A percentile compares a stretch with the other conserved stretches of the same genome.
phyloP scores from a whole-genome alignment of 2,797 vertebrate genomes.

The Syngnathus acus region DNA sequence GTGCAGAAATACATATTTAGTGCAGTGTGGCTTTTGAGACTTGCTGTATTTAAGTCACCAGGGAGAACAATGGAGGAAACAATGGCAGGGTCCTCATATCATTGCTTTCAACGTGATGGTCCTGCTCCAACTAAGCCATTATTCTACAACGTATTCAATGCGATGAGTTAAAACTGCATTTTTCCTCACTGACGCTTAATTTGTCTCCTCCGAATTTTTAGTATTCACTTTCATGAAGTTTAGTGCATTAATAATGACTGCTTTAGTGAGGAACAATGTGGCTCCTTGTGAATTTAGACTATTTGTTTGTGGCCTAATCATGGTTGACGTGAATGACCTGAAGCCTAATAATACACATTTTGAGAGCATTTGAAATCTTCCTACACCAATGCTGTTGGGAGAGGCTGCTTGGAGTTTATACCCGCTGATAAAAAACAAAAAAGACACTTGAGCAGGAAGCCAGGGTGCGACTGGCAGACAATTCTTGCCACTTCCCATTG shows the following conservation, averaged over 20 bases:
- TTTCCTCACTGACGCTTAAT: slow-evolving; percentile 20
- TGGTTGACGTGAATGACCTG: slow-evolving; percentile 39
- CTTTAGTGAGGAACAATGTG: slow-evolving; percentile 29
- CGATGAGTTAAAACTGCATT: slow-evolving; percentile 17
- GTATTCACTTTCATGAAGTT: slow-evolving; percentile 22
- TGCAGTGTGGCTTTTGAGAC: slow-evolving; percentile 66
- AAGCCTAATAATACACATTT: slow-evolving; percentile 36
- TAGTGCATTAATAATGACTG: slow-evolving; percentile 30
- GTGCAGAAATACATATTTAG: slow-evolving; percentile 75
- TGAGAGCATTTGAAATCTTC: slow-evolving; percentile 37
- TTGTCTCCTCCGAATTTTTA: slow-evolving; percentile 7
- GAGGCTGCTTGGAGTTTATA: slow-evolving; percentile 36
- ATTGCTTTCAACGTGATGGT: slow-evolving; percentile 24
- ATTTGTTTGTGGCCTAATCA: slow-evolving; percentile 27
- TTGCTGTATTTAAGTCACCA: slow-evolving; percentile 69
- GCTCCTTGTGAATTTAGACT: slow-evolving; percentile 48
- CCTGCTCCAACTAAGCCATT: slow-evolving; percentile 28
- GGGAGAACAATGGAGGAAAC: slow-evolving; percentile 71
- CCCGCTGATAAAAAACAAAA: slow-evolving; percentile 22
- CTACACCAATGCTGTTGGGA: slow-evolving; percentile 43
- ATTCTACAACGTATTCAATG: slow-evolving; percentile 28
- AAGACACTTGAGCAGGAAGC: slow-evolving; percentile 47
- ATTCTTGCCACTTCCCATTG: slow-evolving; percentile 35
- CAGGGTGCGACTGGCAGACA: slow-evolving; percentile 40
- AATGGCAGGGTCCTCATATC: slow-evolving; percentile 45